Percentiles rank a stretch among this genome's conserved stretches.
Conservation (phyloP, 1,140 invertebrate species). For the Cyrtorhinus lividipennis region DNA sequence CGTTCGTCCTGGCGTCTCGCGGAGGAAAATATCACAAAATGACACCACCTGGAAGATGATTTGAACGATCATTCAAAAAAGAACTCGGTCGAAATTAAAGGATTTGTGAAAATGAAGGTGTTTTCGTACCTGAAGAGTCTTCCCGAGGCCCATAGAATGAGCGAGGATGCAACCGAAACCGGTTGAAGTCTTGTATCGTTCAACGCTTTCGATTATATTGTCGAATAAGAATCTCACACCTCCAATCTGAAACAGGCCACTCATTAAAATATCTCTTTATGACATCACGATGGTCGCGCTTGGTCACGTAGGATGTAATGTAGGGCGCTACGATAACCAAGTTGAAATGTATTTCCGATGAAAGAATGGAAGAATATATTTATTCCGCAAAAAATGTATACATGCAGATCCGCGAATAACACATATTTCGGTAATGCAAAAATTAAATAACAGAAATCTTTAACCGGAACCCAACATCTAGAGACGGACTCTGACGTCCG, state of each 20-base stretch:
- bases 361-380: too few species aligned
- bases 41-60: slow-evolving; percentile 47
- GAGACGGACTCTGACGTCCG: too few species aligned
- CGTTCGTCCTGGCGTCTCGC: slow-evolving; percentile 72
- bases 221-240: slow-evolving; percentile 93
- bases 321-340: too few species aligned
- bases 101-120: not conserved
- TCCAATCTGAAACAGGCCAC: slow-evolving; percentile 57
- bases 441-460: too few species aligned
- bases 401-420: too few species aligned
- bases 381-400: too few species aligned
- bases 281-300: too few species aligned
- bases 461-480: too few species aligned
- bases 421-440: too few species aligned
- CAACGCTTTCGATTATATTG: slow-evolving; percentile 86
- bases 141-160: slow-evolving; percentile 99
- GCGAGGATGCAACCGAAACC: slow-evolving; percentile 97
- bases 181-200: slow-evolving; percentile 70
- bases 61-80: not conserved
- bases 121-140: slow-evolving; percentile 73
- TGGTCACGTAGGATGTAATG: too few species aligned
- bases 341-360: too few species aligned
- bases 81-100: not conserved
- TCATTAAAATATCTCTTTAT: too few species aligned
- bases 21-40: slow-evolving; percentile 90